Evolutionary conservation across 2,888 invertebrate genomes (phyloP).

Genomic region (Drosophila tripunctata): DNA sequence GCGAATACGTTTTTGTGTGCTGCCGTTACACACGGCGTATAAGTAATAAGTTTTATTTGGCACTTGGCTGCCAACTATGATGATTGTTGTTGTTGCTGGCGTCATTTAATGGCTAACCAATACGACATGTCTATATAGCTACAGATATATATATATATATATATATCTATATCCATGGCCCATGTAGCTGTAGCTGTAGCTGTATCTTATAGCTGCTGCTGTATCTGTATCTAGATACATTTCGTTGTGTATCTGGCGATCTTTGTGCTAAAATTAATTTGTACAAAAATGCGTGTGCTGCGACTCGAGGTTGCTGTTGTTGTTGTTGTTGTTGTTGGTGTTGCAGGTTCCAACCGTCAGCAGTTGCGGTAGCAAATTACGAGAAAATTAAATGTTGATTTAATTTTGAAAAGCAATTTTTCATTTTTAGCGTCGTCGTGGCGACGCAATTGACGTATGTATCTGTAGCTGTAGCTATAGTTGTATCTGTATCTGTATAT

Average conservation of each 20-base stretch:
- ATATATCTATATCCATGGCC: constrained; percentile 42
- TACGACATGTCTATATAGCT: constrained; percentile 66
- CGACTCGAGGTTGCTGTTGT: constrained; percentile 48
- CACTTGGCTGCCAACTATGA: constrained; percentile 74
- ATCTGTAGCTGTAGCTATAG: constrained; percentile 60
- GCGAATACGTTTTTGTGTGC: constrained; percentile 1
- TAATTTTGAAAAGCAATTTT: constrained; percentile 79
- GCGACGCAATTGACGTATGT: constrained; percentile 70
- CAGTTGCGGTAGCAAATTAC: constrained; percentile 75
- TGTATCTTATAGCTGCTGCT: constrained; percentile 1
- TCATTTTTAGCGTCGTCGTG: constrained; percentile 73
- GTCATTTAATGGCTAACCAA: constrained; percentile 81
- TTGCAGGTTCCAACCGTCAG: constrained; percentile 32
- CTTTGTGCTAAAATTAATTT: constrained; percentile 79
- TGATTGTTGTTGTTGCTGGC: constrained; percentile 48
- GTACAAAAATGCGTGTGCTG: constrained; percentile 79
- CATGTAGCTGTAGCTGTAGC: constrained; percentile 44
- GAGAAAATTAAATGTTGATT: constrained; percentile 79
- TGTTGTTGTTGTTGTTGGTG: constrained; percentile 15
- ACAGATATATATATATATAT: constrained; percentile 35
- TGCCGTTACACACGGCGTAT: constrained; percentile 68
- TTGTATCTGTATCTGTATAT: constrained; percentile 22
- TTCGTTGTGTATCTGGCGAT: constrained; percentile 74
- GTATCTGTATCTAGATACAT: constrained; percentile 67
- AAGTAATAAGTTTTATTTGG: constrained; percentile 81